A percentile compares a stretch with the other conserved stretches of the same genome.
Evolutionary conservation across 2,888 invertebrate species (phyloP).

Genomic region (Lacanobia wlatinum): DNA sequence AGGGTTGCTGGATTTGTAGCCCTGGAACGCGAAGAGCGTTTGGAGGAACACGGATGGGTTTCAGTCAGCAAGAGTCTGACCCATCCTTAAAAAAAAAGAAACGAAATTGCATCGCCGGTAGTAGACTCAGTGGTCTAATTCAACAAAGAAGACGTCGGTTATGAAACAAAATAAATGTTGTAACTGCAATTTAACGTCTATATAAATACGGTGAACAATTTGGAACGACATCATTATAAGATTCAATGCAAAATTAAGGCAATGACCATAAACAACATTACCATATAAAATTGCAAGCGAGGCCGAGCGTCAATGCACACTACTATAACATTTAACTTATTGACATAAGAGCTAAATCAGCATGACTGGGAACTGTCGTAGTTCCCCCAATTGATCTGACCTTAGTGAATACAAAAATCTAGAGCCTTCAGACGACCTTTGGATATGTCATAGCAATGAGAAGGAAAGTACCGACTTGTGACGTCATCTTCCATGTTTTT

Average conservation of each 20-base stretch:
- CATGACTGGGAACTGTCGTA: not conserved
- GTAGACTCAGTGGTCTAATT: no score
- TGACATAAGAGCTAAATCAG: conserved; percentile 35
- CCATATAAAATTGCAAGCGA: conserved; percentile 49
- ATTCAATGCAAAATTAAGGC: conserved; percentile 62
- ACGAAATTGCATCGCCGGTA: no score
- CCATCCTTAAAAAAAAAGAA: no score
- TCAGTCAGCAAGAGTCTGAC: no score
- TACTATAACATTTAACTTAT: conserved; percentile 22
- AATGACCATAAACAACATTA: conserved; percentile 51
- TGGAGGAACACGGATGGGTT: no score
- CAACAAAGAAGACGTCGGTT: no score
- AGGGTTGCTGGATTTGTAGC: no score
- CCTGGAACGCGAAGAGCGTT: no score
- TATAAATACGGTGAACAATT: conserved; percentile 39
- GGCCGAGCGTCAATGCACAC: conserved; percentile 22
- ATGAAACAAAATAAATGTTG: conserved; percentile 6
- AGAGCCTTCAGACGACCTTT: conserved; percentile 48
- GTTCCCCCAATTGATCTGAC: conserved; percentile 23
- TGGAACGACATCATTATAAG: conserved; percentile 45
- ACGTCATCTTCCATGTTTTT: conserved; percentile 49
- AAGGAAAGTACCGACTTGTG: conserved; percentile 64
- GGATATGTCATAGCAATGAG: conserved; percentile 43
- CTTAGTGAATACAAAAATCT: conserved; percentile 31
- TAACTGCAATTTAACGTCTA: not conserved